Base-by-base conservation (phyloP, 2,113 vertebrate species). In the Oceanites oceanicus region DNA sequence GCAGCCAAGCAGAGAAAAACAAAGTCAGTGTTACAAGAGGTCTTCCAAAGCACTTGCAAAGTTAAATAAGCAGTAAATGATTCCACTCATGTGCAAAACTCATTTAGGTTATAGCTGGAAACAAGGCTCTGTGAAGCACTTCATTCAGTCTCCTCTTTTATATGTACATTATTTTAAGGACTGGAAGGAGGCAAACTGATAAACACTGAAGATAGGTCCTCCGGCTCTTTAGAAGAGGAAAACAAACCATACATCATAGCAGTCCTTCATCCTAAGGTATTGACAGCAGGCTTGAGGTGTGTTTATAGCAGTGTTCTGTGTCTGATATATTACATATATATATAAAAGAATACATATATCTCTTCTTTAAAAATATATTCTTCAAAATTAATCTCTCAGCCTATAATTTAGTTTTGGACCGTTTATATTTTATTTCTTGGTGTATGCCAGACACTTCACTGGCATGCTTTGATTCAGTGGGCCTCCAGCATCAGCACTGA, bases 41-140 rank as follows among this genome's bases (percentile, higher is more conserved):
- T 93, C 82, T 96, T 97, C 72, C 76, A 91, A 96, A 97, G 84
- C 89, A 65, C 74, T 97, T 94, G 59, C 56, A 56, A 79, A 88
- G 32, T 94, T 90, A 97, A 96, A 96, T 78, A 91, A 85, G 84
- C 42, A 87, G 74, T 47, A 83, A 95, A 67, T 62, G 32, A 95
- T 67, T 89, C 81, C 52, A 84, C 59, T 91, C 86, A 58, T 83
- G 67, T 49, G 78, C 74, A 96, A 90, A 95, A 96, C 77, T 95
- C 23, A 88, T 91, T 96, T 63, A 87, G 53, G 36, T 84, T 72
- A 14, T 52, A 73, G 61, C 40, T 90, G 55, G 59, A 94, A 96
- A 94, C 79, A 79, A 94, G 38, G 59, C 77, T 75, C 40, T 84
- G 52, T 94, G 88, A 97, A 89, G 32, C 59, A 38, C 42, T 95